A percentile compares a stretch with the other conserved stretches of the same genome.
Evolutionary conservation across 1,140 invertebrate genomes (phyloP).

Genomic region (Philopotamus ludificatus): DNA sequence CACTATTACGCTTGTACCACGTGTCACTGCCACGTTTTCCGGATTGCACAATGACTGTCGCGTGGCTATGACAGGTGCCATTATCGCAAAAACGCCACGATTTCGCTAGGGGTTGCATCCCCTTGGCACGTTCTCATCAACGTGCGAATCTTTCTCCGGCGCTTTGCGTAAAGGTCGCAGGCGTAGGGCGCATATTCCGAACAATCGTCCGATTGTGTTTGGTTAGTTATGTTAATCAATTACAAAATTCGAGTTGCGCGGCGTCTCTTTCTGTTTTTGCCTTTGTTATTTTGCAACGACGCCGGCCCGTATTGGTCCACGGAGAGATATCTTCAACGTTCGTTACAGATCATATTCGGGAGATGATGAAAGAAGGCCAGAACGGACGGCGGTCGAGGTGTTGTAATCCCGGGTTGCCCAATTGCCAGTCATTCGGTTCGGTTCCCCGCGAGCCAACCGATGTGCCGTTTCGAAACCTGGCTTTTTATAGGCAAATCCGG

Average conservation of each 20-base stretch:
- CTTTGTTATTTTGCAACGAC: background rate
- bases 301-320: background rate
- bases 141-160: background rate
- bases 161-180: background rate
- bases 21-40: too few relatives aligned
- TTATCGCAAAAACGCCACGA: too few relatives aligned
- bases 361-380: conserved; percentile 29
- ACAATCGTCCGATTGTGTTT: background rate
- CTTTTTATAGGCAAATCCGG: conserved; percentile 40
- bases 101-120: too few relatives aligned
- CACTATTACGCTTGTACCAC: too few relatives aligned
- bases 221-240: background rate
- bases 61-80: too few relatives aligned
- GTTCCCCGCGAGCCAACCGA: conserved; percentile 5
- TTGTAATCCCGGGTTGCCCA: conserved; percentile 24
- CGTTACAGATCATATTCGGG: conserved; percentile 32
- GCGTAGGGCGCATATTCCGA: background rate
- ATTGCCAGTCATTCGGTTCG: conserved; percentile 10
- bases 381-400: conserved; percentile 26
- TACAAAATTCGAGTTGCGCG: background rate
- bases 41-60: too few relatives aligned
- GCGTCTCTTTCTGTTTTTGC: background rate
- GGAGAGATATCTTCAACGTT: conserved; percentile 17
- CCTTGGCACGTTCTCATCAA: too few relatives aligned
- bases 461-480: conserved; percentile 35